A percentile compares a stretch with the other conserved stretches of the same genome.
Evolutionary conservation across 2,797 vertebrate genomes (phyloP).

Genomic region (Lagorchestes hirsutus): DNA sequence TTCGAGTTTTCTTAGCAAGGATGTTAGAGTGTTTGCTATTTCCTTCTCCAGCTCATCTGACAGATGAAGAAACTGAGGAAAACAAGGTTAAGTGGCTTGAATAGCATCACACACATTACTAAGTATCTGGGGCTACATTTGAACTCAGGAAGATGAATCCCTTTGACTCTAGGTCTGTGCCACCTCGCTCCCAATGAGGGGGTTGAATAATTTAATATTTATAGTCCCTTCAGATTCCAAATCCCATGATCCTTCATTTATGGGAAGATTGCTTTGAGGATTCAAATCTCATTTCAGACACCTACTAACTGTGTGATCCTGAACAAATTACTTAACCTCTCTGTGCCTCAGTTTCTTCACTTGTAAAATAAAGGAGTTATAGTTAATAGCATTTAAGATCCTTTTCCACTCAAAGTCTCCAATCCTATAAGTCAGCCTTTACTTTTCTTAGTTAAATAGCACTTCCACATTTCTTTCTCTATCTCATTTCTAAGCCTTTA

Average conservation of each 20-base stretch:
- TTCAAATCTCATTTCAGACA: not conserved
- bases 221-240: not conserved
- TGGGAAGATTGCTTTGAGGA: not conserved
- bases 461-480: not conserved
- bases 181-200: not conserved
- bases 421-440: not conserved
- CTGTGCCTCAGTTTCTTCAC: not conserved
- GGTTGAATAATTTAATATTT: not conserved
- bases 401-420: not conserved
- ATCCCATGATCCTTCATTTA: slow-evolving; percentile 39
- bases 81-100: not conserved
- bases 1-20: not conserved
- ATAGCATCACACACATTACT: not conserved
- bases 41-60: not conserved
- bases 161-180: not conserved
- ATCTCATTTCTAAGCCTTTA: not conserved
- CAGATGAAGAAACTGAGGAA: not conserved
- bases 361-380: not conserved
- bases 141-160: not conserved
- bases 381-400: not conserved
- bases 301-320: not conserved
- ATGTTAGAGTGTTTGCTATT: not conserved
- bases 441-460: not conserved
- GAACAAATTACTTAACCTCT: not conserved
- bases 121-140: not conserved